Evolutionary conservation across 2,888 invertebrate genomes (phyloP).

Genomic region (Tupiocoris notatus): DNA sequence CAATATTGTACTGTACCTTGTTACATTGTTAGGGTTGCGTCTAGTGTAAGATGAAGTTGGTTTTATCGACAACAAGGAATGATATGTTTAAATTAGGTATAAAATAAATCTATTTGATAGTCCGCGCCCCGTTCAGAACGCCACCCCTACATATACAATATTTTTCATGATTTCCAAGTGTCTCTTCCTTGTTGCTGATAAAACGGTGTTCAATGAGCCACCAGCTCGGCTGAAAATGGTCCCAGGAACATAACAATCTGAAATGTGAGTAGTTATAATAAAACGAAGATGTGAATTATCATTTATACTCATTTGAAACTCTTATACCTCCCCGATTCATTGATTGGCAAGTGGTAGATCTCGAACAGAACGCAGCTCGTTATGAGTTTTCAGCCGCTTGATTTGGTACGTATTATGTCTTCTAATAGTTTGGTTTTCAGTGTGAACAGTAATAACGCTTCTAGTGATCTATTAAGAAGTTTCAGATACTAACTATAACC

Average conservation of each 20-base stretch:
- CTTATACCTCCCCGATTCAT: neutral
- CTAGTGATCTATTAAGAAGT: too few relatives aligned
- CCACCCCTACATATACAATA: conserved; percentile 51
- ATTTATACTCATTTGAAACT: conserved; percentile 49
- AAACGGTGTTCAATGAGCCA: conserved; percentile 18
- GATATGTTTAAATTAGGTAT: conserved; percentile 7
- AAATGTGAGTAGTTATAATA: conserved; percentile 47
- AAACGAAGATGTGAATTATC: conserved; percentile 54
- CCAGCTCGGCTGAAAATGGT: conserved; percentile 25
- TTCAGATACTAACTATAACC: too few relatives aligned
- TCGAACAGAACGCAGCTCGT: too few relatives aligned
- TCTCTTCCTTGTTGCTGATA: conserved; percentile 28
- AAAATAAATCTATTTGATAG: conserved; percentile 50
- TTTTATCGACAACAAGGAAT: conserved; percentile 34
- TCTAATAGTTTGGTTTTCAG: too few relatives aligned
- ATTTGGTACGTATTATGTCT: too few relatives aligned
- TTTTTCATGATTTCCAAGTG: conserved; percentile 4
- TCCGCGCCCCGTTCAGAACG: neutral
- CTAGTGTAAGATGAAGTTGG: conserved; percentile 41
- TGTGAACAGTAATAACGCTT: too few relatives aligned
- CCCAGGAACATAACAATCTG: conserved; percentile 35
- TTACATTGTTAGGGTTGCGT: conserved; percentile 54
- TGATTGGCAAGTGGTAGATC: too few relatives aligned
- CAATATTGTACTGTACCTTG: conserved; percentile 51
- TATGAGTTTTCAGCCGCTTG: too few relatives aligned